Conservation (phyloP, 2,888 invertebrate species). For the Netelia inedita region DNA sequence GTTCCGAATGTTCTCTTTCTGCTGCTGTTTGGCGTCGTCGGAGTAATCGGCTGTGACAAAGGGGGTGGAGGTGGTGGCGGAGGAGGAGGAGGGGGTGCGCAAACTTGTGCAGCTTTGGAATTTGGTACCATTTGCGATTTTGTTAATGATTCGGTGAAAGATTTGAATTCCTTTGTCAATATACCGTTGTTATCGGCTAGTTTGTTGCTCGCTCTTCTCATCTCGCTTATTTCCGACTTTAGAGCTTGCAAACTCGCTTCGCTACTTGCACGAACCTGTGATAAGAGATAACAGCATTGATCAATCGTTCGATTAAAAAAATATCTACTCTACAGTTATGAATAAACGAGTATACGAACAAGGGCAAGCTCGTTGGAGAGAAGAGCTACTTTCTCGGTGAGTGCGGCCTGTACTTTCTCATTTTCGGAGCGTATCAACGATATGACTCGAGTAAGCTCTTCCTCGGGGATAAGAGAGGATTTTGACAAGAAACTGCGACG, state of each 20-base stretch:
- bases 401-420: conserved; percentile 64
- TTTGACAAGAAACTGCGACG: conserved; percentile 31
- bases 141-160: conserved; percentile 70
- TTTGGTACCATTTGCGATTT: conserved; percentile 58
- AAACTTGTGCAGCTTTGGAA: conserved; percentile 44
- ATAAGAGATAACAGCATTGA: conserved; percentile 21
- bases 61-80: conserved; percentile 66
- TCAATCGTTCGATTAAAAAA: conserved; percentile 6
- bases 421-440: conserved; percentile 73
- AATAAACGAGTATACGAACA: conserved; percentile 62
- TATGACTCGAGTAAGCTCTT: conserved; percentile 66
- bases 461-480: background rate
- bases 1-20: conserved; percentile 68
- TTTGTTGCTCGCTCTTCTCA: conserved; percentile 72
- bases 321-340: background rate
- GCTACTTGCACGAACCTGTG: conserved; percentile 73
- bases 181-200: conserved; percentile 73
- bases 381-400: conserved; percentile 72
- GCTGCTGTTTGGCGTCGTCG: conserved; percentile 72
- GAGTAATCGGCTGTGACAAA: conserved; percentile 64
- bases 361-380: conserved; percentile 75
- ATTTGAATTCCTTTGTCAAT: conserved; percentile 74
- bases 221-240: conserved; percentile 72
- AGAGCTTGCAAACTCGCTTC: conserved; percentile 71
- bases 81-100: conserved; percentile 64